A percentile compares a stretch with the other conserved stretches of the same genome.
These are phyloP conservation scores for Coleophora flavipennella DNA, from an alignment of 2,888 invertebrate genomes.

Conservation along the genomic window DNA sequence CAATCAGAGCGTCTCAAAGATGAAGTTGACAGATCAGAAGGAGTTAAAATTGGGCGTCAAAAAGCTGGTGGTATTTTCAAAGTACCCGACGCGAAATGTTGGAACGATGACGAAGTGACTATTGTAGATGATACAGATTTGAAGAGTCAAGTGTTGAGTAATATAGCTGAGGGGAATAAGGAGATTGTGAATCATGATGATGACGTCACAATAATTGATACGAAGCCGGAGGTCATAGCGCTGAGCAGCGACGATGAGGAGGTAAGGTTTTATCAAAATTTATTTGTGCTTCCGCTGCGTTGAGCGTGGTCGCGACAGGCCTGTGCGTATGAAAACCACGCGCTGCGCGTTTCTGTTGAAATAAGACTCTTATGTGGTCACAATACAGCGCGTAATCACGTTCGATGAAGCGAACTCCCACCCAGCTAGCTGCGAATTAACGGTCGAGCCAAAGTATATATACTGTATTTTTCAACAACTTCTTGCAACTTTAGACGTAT, in stretches of 20 bases:
- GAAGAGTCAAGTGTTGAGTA: slow-evolving; percentile 20
- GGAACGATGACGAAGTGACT: slow-evolving; percentile 6
- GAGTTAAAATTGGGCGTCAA: background rate
- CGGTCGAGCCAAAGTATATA: too few relatives aligned
- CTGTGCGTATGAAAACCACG: too few relatives aligned
- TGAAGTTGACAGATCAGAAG: background rate
- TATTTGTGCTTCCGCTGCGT: too few relatives aligned
- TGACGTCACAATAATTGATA: slow-evolving; percentile 52
- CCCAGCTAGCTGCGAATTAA: too few relatives aligned
- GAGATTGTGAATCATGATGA: slow-evolving; percentile 30
- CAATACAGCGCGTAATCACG: too few relatives aligned
- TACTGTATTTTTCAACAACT: too few relatives aligned
- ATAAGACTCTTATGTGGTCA: too few relatives aligned
- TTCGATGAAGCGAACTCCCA: too few relatives aligned
- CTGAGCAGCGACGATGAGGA: slow-evolving; percentile 62
- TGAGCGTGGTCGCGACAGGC: too few relatives aligned
- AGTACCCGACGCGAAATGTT: slow-evolving; percentile 3
- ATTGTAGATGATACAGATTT: slow-evolving; percentile 12
- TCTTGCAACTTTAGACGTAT: too few relatives aligned
- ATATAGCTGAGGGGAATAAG: slow-evolving; percentile 12
- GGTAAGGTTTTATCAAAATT: slow-evolving; percentile 24
- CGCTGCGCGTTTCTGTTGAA: too few relatives aligned
- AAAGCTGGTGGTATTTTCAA: background rate
- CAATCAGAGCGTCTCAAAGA: background rate
- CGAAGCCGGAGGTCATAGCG: slow-evolving; percentile 48